These are phyloP conservation scores for Ictidomys tridecemlineatus DNA, from an alignment of 2,113 vertebrate genomes.

Conservation along the genomic window DNA sequence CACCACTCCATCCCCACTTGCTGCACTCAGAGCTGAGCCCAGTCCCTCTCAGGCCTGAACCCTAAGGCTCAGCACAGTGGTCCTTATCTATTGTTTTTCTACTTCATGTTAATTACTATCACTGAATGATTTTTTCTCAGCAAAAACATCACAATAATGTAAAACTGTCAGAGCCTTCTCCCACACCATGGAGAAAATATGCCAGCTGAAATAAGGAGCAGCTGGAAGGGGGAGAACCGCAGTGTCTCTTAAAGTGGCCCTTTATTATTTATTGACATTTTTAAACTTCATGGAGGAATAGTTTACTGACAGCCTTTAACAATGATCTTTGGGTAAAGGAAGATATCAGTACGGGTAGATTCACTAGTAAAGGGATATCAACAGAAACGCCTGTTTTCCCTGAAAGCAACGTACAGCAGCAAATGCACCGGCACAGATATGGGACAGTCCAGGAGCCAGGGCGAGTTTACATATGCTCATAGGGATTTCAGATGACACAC, in stretches of 20 bases:
- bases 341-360: background rate
- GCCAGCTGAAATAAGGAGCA: background rate
- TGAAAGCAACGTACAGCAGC: background rate
- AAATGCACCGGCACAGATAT: background rate
- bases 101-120: background rate
- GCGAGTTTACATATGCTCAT: accelerated
- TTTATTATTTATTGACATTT: background rate
- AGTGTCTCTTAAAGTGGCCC: background rate
- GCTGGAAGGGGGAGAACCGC: background rate
- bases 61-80: no score
- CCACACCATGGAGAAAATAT: background rate
- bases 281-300: background rate
- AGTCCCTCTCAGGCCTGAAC: background rate
- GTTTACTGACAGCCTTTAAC: background rate
- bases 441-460: no score
- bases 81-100: background rate
- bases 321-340: no score
- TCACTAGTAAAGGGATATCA: background rate
- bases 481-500: no score
- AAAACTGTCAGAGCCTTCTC: background rate
- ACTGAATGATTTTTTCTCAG: background rate
- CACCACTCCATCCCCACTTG: no score
- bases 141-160: background rate
- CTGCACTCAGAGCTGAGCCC: background rate
- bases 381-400: background rate